These are phyloP conservation scores for Pentamera pediparva DNA, from an alignment of 53 echinoderm and acorn worm genomes.

Conservation along the genomic window DNA sequence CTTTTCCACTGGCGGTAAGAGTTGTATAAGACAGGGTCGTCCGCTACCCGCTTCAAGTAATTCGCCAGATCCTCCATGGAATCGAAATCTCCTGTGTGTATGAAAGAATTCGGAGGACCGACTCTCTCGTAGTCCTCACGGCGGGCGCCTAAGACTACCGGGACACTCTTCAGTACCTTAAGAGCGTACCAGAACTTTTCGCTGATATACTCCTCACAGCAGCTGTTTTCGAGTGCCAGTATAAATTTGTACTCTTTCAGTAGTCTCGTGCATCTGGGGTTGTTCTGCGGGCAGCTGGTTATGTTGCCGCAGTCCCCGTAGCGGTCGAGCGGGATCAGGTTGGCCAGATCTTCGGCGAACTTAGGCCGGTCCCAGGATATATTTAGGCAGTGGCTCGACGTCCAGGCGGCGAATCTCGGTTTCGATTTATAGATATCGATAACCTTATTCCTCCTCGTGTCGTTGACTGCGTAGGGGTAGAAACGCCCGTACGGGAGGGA, in stretches of 20 bases:
- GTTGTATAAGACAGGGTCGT: not conserved
- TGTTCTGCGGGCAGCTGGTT: not conserved
- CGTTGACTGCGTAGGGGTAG: not conserved
- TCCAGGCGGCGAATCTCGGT: not conserved
- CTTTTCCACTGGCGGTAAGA: not conserved
- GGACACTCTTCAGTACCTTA: not conserved
- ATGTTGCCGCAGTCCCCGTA: not conserved
- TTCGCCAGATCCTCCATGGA: not conserved
- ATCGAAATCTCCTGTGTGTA: not conserved
- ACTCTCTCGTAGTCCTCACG: not conserved
- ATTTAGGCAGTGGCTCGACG: not conserved
- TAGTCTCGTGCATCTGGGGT: no score
- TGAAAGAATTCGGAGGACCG: not conserved
- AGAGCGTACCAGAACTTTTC: not conserved
- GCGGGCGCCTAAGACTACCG: not conserved
- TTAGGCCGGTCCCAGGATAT: not conserved
- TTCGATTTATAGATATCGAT: not conserved
- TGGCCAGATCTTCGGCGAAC: not conserved
- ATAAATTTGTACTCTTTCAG: no score
- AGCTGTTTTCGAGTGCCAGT: no score
- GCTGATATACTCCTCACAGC: not conserved
- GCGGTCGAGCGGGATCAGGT: not conserved
- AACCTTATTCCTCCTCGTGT: not conserved
- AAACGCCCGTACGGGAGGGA: not conserved
- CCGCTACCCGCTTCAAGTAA: not conserved